Evolutionary conservation across 1,140 invertebrate genomes (phyloP), one percentile per base, ranked within the genome.

Genomic region (Saxidomus purpurata): DNA sequence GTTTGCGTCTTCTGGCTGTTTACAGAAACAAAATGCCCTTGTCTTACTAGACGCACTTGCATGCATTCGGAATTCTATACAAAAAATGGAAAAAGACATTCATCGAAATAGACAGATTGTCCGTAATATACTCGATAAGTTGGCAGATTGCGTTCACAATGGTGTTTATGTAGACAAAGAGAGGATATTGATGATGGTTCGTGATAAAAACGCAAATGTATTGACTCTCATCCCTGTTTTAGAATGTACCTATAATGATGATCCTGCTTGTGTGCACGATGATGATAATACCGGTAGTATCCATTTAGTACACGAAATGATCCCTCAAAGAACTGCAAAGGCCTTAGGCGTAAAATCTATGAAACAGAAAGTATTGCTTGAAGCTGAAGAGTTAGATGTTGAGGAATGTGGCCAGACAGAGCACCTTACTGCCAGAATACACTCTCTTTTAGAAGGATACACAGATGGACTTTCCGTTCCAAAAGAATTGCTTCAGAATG

Each of bases 391-490:
- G n/a, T n/a, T 81, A 52, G 59, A 17, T 11, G 22, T 79, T 40
- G 74, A 87, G 40, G 87, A 90, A 67, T 94, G 89, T 77, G 93
- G 93, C 31, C 94, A 94, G 77, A 49, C 81, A 49, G 94, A 94
- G 67, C 90, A 91, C 1, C 82, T 94, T 3, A 94, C 93, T 15
- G 88, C 86, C n/a, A 76, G 93, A 49, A 59, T 94, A 15, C 74
- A 81, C 22, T 74, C 90, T 17, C 82, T 94, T 6, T 22, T 91
- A 55, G 90, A 92, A n/a, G 85, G 71, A 25, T 94, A 94, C 82
- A 91, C 91, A 6, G 93, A 92, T 79, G 94, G 93, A 22, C 86
- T 93, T 22, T 92, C 93, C 49, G 91, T 94, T 71, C 89, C 93
- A 19, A 94, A 94, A 85, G 94, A 94, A 90, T 77, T 94, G 15